Percentiles rank a stretch among this genome's conserved stretches.
phyloP scores from a whole-genome alignment of 2,797 vertebrate species.

The Brotula barbata region DNA sequence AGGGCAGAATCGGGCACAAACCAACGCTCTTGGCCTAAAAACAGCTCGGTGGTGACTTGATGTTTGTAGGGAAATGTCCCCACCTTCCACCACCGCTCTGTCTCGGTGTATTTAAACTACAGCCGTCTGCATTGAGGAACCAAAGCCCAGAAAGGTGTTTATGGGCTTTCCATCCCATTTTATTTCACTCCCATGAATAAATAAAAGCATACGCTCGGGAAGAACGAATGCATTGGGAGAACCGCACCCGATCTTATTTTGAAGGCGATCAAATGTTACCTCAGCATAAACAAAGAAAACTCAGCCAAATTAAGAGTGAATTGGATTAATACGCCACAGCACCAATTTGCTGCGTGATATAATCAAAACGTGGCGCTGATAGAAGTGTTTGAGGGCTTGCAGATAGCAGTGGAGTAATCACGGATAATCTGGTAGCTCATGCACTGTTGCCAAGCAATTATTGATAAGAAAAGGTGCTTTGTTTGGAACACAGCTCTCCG shows the following conservation, averaged over 20 bases:
- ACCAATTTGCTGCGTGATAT: conserved; percentile 68
- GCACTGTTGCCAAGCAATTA: conserved; percentile 77
- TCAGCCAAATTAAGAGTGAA: conserved; percentile 63
- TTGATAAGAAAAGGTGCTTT: conserved; percentile 78
- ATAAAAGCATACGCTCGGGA: neutral
- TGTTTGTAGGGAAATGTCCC: too few species aligned
- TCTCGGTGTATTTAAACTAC: too few species aligned
- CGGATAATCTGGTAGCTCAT: conserved; percentile 74
- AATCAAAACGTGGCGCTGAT: conserved; percentile 68
- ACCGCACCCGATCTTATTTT: conserved; percentile 47
- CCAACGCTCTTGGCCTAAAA: too few species aligned
- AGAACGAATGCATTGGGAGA: conserved; percentile 18
- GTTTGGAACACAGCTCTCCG: conserved; percentile 66
- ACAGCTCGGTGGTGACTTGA: too few species aligned
- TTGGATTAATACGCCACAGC: conserved; percentile 75
- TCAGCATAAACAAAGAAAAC: conserved; percentile 25
- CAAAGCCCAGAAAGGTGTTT: too few species aligned
- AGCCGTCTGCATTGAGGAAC: too few species aligned
- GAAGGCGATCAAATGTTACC: conserved; percentile 40
- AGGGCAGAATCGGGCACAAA: too few species aligned
- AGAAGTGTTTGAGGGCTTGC: conserved; percentile 64
- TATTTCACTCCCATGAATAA: neutral
- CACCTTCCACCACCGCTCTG: too few species aligned
- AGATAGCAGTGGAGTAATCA: conserved; percentile 69
- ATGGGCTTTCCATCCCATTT: neutral